phyloP scores from a whole-genome alignment of 2,113 vertebrate genomes.

The Leptobrachium leishanense region DNA sequence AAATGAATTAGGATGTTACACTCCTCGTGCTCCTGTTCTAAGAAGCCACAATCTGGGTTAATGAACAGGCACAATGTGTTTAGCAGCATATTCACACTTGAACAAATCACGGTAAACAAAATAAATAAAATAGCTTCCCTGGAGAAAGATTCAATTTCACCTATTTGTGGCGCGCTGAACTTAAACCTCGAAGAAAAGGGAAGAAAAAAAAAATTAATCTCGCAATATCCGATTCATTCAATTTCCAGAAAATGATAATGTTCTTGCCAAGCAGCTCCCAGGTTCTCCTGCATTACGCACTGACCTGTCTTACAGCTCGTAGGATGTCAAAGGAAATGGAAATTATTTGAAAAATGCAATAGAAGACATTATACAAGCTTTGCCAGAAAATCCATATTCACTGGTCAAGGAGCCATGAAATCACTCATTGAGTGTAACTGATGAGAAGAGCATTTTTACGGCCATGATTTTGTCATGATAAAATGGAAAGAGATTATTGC shows the following conservation, averaged over 20 bases:
- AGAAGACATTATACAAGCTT: constrained; percentile 47
- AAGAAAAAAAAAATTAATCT: constrained; percentile 13
- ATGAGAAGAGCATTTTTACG: constrained; percentile 29
- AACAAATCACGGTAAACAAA: constrained; percentile 24
- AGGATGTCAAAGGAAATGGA: constrained; percentile 38
- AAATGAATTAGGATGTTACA: constrained; percentile 18
- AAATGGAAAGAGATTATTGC: constrained; percentile 38
- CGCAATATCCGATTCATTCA: constrained; percentile 24
- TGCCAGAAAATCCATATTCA: constrained; percentile 43
- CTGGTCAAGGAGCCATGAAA: constrained; percentile 50
- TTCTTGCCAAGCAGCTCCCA: constrained; percentile 19
- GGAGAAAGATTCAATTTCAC: constrained; percentile 26
- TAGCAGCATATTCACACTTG: constrained; percentile 30
- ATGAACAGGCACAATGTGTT: constrained; percentile 17
- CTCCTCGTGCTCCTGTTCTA: not conserved
- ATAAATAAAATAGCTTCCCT: constrained; percentile 33
- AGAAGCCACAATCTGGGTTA: not conserved
- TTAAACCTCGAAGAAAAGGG: constrained; percentile 8
- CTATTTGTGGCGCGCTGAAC: constrained; percentile 33
- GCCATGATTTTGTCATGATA: constrained; percentile 15
- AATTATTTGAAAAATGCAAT: constrained; percentile 62
- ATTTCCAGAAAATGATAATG: constrained; percentile 20
- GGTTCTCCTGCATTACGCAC: constrained; percentile 15
- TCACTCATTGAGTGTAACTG: constrained; percentile 12
- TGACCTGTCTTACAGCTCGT: constrained; percentile 34